phyloP scores from a whole-genome alignment of 1,140 invertebrate species.

The Drusus annulatus region DNA sequence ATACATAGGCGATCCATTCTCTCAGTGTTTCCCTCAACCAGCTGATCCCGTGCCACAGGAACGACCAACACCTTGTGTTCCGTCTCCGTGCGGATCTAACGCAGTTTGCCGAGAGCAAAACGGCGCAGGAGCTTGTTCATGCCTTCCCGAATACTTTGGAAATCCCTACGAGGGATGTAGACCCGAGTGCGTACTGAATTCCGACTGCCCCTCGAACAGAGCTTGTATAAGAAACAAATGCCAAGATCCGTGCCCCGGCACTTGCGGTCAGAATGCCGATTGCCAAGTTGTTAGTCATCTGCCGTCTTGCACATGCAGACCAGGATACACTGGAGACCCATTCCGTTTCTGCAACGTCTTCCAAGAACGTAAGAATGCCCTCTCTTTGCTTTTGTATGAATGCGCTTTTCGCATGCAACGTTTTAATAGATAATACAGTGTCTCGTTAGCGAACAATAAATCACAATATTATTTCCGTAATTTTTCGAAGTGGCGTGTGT shows the following conservation, averaged over 20 bases:
- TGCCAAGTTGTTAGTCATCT: constrained; percentile 76
- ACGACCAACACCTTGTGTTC: constrained; percentile 71
- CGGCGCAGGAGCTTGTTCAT: constrained; percentile 75
- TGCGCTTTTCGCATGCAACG: not conserved
- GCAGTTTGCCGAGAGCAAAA: constrained; percentile 75
- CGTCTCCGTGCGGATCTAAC: constrained; percentile 77
- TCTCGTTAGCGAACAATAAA: too few relatives aligned
- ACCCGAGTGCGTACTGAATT: constrained; percentile 76
- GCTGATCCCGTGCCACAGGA: constrained; percentile 62
- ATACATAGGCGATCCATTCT: constrained; percentile 75
- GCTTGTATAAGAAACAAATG: constrained; percentile 78
- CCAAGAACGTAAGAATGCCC: constrained; percentile 68
- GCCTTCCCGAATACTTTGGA: constrained; percentile 75
- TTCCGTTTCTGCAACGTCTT: constrained; percentile 70
- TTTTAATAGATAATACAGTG: not conserved
- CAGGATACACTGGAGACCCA: constrained; percentile 76
- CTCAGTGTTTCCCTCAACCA: constrained; percentile 66
- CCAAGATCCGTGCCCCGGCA: constrained; percentile 76
- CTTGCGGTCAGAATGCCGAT: constrained; percentile 76
- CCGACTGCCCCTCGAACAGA: constrained; percentile 76
- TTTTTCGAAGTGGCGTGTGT: too few relatives aligned
- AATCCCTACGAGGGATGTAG: constrained; percentile 77
- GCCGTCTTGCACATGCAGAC: constrained; percentile 72
- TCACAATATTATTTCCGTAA: too few relatives aligned
- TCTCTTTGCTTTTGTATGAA: not conserved